These are phyloP conservation scores for Psophia crepitans DNA, from an alignment of 2,113 vertebrate genomes.

Conservation along the genomic window DNA sequence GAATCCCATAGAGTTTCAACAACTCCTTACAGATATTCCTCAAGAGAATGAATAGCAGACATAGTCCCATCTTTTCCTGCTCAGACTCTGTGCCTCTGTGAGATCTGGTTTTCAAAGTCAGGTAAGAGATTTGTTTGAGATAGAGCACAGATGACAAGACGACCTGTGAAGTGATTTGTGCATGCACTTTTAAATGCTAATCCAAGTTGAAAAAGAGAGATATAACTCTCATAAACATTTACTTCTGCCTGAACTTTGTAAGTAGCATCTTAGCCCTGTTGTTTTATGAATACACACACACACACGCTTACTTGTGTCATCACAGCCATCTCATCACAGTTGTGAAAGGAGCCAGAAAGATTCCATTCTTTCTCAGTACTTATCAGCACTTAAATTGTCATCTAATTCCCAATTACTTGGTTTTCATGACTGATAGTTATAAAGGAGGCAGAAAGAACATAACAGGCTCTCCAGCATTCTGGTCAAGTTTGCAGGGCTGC, in stretches of 20 bases:
- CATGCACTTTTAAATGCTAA: not conserved
- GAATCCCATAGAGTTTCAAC: not conserved
- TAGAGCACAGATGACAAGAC: not conserved
- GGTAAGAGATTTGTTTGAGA: not conserved
- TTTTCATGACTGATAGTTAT: not conserved
- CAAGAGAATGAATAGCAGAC: not conserved
- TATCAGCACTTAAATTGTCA: not conserved
- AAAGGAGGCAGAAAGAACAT: not conserved
- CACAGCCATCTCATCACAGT: not conserved
- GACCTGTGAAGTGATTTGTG: not conserved
- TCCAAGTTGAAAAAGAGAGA: not conserved
- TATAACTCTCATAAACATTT: not conserved
- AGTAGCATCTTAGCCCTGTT: not conserved
- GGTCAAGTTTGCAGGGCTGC: not conserved
- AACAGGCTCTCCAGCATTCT: not conserved
- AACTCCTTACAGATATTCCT: not conserved
- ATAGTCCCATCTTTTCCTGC: not conserved
- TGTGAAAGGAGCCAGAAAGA: not conserved
- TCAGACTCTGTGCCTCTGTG: not conserved
- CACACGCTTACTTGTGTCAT: not conserved
- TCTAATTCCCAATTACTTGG: not conserved
- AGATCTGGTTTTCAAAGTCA: not conserved
- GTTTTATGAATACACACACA: not conserved
- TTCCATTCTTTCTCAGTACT: not conserved
- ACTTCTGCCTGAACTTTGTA: not conserved